phyloP scores from a whole-genome alignment of 1,140 invertebrate genomes.

The Choristoneura fumiferana region DNA sequence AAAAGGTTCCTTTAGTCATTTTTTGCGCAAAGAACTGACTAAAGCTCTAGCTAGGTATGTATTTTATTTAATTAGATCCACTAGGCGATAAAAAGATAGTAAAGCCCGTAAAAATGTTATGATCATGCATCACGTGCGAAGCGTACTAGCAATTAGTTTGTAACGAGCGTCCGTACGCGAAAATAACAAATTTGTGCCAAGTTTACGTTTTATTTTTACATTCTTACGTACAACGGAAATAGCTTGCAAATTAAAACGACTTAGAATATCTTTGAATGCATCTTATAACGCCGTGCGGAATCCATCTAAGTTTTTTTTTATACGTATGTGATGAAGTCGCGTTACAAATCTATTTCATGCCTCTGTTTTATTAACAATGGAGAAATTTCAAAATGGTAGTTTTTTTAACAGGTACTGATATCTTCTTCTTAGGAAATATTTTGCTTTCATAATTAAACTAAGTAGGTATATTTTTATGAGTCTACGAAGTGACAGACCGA shows the following conservation, averaged over 20 bases:
- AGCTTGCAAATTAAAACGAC: neutral
- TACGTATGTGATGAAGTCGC: no score
- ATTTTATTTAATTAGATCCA: constrained; percentile 1
- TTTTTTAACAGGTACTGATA: no score
- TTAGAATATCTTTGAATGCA: neutral
- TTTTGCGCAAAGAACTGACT: neutral
- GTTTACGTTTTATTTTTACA: constrained; percentile 19
- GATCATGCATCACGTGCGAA: neutral
- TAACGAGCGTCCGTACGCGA: neutral
- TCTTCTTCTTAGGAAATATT: no score
- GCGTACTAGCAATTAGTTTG: constrained; percentile 16
- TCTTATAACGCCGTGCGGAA: no score
- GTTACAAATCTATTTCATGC: no score
- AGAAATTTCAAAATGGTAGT: no score
- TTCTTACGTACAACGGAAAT: constrained; percentile 10
- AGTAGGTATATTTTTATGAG: no score
- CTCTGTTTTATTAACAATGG: no score
- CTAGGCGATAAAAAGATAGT: constrained; percentile 2
- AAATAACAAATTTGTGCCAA: constrained; percentile 13
- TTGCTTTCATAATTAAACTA: no score
- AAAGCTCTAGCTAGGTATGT: neutral
- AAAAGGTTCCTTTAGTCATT: no score
- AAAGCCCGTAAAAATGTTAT: neutral
- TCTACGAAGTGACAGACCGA: no score
- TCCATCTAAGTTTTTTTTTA: no score